Evolutionary conservation across 2,113 vertebrate species (phyloP), one percentile per base, ranked within the genome.

Genomic region (Pogonocichla stellata): DNA sequence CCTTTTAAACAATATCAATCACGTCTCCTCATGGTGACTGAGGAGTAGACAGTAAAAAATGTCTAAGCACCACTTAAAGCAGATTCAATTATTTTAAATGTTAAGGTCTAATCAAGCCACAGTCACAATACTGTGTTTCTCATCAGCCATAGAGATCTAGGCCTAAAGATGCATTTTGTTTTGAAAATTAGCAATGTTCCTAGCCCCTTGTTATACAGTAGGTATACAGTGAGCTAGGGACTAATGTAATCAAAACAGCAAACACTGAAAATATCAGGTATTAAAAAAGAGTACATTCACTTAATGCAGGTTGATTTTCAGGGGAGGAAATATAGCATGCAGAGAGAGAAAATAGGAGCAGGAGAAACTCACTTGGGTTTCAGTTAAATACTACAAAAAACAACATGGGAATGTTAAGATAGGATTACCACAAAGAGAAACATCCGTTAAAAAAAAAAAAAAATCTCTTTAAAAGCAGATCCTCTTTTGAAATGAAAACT

Each of bases 1-100:
- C 90, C 67, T 81, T 92, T 93, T 83, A 95, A 96, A 74, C 82
- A 74, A 92, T 28, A 22, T 74, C n/a, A 24, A 67, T 67, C 12
- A 19, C 23, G 14, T 65, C 29, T 57, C 60, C 24, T 57, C 51
- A n/a, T 9, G 20, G 47, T 38, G 80, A 38, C 62, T 20, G 58
- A 80, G 74, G 24, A 54, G 20, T 6, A 54, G 47, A 47, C 42
- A 93, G 36, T 51, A 94, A 94, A 92, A 93, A 62, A 42, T 7
- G 17, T n/a, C 26, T 19, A 65, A 93, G 79, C 38, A 5, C 47
- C 34, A 43, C 66, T 43, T 80, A 69, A 65, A 79, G n/a, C 23
- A 45, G 65, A 90, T 72, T 45, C 9, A 57, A 71, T 79, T 94
- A 50, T 75, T 85, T 85, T 45, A 87, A 85, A 90, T 62, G 48